Base-by-base conservation (phyloP, 2,888 invertebrate genomes). In the Pollenia angustigena region DNA sequence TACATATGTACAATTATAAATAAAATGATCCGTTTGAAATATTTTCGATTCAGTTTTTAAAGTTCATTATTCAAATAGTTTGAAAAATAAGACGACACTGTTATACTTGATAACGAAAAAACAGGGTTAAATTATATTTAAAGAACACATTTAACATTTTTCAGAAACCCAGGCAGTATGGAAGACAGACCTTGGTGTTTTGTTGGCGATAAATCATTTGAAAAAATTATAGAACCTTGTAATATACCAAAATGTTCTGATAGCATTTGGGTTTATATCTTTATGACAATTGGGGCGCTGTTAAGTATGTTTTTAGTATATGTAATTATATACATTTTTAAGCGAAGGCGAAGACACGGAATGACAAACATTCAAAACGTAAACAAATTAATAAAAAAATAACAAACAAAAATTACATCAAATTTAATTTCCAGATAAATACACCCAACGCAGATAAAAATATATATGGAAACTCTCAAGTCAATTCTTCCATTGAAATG, bases 181-280 rank as follows among this genome's bases (percentile, higher is more conserved):
- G 96, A 97, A 92, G 92, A 94, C 0, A 96, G 96, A 89, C 99
- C 99, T 0, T 99, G 99, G 97, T 99, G 99, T 94, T 97, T 96
- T 89, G 95, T 96, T 16, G 95, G 95, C 84, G 95, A 95, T 90
- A 96, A 95, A 85, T 96, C 96, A 90, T 95, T 95, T 89, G 95
- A 96, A 88, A 96, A 96, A 91, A 90, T 91, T 54, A 92, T 93
- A 48, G 98, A 98, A 92, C 93, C 95, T 80, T 99, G 99, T 93
- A 95, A 97, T 90, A 96, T 99, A 89, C 97, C 97, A 18, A 97
- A 97, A 94, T 99, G 99, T 94, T 97, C 96, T 82, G 96, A 96
- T 90, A 96, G 96, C 92, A 95, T 97, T 88, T 97, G 97, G 96
- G 95, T 97, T 88, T 97, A 97, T 92, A 96, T 97, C 89, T 95